Conservation (phyloP, 2,888 invertebrate genomes). For the Ctena decussata region DNA sequence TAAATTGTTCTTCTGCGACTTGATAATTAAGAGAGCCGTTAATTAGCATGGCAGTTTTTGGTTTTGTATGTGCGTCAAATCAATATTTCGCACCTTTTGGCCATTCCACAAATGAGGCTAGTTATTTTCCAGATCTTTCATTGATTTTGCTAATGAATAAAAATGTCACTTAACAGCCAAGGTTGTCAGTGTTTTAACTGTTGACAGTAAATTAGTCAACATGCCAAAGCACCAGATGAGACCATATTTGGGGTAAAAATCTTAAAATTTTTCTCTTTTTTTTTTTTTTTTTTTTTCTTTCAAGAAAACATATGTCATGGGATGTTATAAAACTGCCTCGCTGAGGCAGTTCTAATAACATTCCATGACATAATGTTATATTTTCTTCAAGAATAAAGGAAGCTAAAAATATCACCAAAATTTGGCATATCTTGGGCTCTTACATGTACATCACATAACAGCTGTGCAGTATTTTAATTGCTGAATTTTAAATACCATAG, state of each 20-base stretch:
- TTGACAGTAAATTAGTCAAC: background rate
- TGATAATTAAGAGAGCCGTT: background rate
- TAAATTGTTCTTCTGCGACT: background rate
- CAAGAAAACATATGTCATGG: too few relatives aligned
- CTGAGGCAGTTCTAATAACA: too few relatives aligned
- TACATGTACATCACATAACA: background rate
- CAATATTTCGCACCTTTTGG: background rate
- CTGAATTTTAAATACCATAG: conserved; percentile 11
- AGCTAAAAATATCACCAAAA: too few relatives aligned
- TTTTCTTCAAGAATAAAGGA: too few relatives aligned
- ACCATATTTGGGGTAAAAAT: too few relatives aligned
- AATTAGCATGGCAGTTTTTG: background rate
- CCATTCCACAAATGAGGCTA: background rate
- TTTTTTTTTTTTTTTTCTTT: too few relatives aligned
- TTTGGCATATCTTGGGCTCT: too few relatives aligned
- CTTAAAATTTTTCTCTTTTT: too few relatives aligned
- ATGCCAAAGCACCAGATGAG: too few relatives aligned
- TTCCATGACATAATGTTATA: too few relatives aligned
- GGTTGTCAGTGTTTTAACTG: background rate
- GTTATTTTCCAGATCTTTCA: background rate
- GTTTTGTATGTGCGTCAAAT: background rate
- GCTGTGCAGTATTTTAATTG: background rate
- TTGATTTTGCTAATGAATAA: background rate
- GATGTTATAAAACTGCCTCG: too few relatives aligned
- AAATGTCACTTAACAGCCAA: background rate